These are phyloP conservation scores for Gymnorhina tibicen DNA, from an alignment of 2,113 vertebrate genomes.

Conservation along the genomic window DNA sequence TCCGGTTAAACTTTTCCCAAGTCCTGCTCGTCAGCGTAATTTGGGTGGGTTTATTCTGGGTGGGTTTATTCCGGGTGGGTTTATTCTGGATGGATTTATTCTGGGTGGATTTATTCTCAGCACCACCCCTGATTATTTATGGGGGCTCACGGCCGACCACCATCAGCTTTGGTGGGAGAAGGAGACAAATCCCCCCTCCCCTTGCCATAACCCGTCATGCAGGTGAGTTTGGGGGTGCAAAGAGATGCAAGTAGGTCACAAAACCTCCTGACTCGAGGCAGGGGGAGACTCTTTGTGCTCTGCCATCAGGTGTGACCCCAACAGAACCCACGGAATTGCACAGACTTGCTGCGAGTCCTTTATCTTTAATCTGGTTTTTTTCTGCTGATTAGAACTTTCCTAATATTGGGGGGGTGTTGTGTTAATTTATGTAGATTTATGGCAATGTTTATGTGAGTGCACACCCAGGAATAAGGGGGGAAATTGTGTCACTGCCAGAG, in stretches of 20 bases:
- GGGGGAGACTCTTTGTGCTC: not conserved
- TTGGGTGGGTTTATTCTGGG: slow-evolving; percentile 22
- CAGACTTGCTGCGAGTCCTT: not conserved
- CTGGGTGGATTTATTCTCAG: slow-evolving; percentile 59
- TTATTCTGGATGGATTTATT: not conserved
- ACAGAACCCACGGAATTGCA: not conserved
- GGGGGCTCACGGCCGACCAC: slow-evolving; percentile 40
- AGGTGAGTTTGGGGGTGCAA: slow-evolving; percentile 50
- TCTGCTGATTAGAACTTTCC: not conserved
- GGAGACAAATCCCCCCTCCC: not conserved
- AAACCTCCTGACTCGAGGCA: slow-evolving; percentile 18
- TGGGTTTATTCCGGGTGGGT: too few relatives aligned
- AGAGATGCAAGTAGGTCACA: slow-evolving; percentile 38
- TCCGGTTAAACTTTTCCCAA: slow-evolving; percentile 56
- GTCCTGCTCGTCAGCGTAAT: slow-evolving; percentile 61
- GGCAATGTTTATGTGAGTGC: not conserved
- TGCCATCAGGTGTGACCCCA: not conserved
- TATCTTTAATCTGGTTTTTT: not conserved
- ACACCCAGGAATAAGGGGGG: not conserved
- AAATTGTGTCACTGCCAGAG: accelerated
- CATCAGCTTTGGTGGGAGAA: slow-evolving; percentile 63
- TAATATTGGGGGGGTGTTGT: not conserved
- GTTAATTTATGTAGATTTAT: not conserved
- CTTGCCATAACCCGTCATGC: slow-evolving; percentile 48
- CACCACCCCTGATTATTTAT: slow-evolving; percentile 67